A percentile compares a stretch with the other conserved stretches of the same genome.
These are phyloP conservation scores for Nesoenas mayeri DNA, from an alignment of 2,113 vertebrate species.

Conservation along the genomic window DNA sequence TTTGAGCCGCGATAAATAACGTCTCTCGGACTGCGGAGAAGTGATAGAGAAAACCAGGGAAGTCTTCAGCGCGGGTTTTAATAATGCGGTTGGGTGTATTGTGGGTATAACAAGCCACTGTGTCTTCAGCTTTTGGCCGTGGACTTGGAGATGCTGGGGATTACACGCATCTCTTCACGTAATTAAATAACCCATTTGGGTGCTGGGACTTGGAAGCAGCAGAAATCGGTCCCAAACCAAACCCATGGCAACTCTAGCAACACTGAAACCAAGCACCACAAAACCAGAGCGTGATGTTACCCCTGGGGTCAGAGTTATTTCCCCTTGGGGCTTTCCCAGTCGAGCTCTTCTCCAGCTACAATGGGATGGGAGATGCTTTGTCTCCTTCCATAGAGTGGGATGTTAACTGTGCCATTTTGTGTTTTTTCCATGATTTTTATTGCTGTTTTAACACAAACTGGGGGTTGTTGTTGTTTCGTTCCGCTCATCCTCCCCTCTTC, in stretches of 20 bases:
- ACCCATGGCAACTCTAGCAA: accelerated
- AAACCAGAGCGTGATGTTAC: background rate
- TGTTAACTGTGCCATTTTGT: too few relatives aligned
- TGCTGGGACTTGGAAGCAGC: background rate
- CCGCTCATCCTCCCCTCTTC: too few relatives aligned
- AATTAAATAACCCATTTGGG: background rate
- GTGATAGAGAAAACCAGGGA: background rate
- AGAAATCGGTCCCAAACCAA: background rate
- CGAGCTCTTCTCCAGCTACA: accelerated
- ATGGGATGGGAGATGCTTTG: background rate
- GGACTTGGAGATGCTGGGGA: background rate
- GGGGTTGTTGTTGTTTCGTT: too few relatives aligned
- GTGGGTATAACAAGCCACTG: background rate
- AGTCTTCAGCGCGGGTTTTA: background rate
- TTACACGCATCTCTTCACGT: accelerated
- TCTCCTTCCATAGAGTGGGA: background rate
- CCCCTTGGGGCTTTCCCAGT: background rate
- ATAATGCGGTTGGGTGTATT: background rate
- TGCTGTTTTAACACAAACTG: too few relatives aligned
- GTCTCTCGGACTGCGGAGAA: background rate
- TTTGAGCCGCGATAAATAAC: constrained; percentile 1
- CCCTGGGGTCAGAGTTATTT: background rate
- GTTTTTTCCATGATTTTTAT: too few relatives aligned
- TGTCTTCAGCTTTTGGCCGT: background rate
- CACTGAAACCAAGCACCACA: background rate